A percentile compares a stretch with the other conserved stretches of the same genome.
phyloP scores from a whole-genome alignment of 2,113 vertebrate genomes.

The Nanger granti region DNA sequence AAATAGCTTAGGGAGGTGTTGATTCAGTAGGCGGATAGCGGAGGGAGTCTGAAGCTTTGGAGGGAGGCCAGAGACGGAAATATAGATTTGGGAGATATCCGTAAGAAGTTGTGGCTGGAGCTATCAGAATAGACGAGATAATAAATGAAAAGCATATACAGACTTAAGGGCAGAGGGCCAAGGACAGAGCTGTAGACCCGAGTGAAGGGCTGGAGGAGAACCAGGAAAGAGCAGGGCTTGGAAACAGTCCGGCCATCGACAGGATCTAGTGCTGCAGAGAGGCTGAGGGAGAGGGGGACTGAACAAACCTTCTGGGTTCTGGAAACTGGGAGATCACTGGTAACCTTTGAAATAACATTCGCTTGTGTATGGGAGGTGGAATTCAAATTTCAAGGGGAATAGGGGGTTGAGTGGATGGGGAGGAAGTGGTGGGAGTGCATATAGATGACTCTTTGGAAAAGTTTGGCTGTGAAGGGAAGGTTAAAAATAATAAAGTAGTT shows the following conservation, averaged over 20 bases:
- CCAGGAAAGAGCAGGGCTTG: background rate
- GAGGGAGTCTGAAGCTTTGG: conserved; percentile 52
- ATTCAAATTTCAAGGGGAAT: conserved; percentile 33
- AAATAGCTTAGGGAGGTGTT: conserved; percentile 48
- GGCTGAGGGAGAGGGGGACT: background rate
- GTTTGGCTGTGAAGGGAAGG: conserved; percentile 60
- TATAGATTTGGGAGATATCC: conserved; percentile 39
- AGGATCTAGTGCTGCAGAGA: background rate
- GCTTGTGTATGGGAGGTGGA: conserved; percentile 14
- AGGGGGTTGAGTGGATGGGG: conserved; percentile 32
- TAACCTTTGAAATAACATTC: conserved; percentile 44
- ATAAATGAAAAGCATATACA: conserved; percentile 42
- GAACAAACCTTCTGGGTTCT: background rate
- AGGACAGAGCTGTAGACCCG: conserved; percentile 10
- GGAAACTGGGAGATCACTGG: background rate
- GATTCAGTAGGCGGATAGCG: conserved; percentile 18
- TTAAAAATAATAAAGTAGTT: conserved; percentile 67
- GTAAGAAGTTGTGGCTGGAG: conserved; percentile 49
- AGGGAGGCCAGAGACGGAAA: conserved; percentile 49
- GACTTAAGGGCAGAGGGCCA: conserved; percentile 32
- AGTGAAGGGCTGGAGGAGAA: conserved; percentile 1
- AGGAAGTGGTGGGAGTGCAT: conserved; percentile 68
- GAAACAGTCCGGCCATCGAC: background rate
- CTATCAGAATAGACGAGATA: conserved; percentile 51
- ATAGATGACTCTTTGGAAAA: conserved; percentile 56